These are phyloP conservation scores for Pitta sordida DNA, from an alignment of 2,113 vertebrate species.

Conservation along the genomic window DNA sequence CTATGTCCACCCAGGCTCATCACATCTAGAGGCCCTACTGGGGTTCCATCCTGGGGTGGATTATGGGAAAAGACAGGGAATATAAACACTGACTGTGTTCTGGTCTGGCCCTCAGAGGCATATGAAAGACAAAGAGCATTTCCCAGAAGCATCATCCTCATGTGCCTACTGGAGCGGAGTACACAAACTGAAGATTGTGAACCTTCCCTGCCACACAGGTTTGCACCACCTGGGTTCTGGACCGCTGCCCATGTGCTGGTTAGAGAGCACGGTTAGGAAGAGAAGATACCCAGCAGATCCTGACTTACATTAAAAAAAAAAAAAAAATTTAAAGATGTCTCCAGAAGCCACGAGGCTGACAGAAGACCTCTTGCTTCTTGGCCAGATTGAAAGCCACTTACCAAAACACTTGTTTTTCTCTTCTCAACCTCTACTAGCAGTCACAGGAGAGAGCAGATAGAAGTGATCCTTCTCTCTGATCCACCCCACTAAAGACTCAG, in stretches of 20 bases:
- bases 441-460: fast-evolving
- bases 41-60: background rate
- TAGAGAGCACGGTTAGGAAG: background rate
- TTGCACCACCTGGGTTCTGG: background rate
- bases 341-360: background rate
- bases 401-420: background rate
- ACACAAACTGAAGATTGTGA: background rate
- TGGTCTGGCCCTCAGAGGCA: background rate
- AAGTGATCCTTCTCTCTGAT: background rate
- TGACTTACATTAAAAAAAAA: background rate
- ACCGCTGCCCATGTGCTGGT: fast-evolving
- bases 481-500: background rate
- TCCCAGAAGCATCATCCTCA: fast-evolving
- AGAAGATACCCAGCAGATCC: fast-evolving
- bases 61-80: background rate
- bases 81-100: background rate
- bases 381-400: background rate
- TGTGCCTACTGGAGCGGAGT: background rate
- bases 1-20: background rate
- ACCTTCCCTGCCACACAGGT: background rate
- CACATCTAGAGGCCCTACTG: background rate
- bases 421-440: background rate
- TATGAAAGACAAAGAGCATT: background rate
- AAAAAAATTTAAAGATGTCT: background rate
- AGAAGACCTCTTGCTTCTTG: background rate